Conservation (phyloP, 1,140 invertebrate species). For the Zaprionus gabonicus region DNA sequence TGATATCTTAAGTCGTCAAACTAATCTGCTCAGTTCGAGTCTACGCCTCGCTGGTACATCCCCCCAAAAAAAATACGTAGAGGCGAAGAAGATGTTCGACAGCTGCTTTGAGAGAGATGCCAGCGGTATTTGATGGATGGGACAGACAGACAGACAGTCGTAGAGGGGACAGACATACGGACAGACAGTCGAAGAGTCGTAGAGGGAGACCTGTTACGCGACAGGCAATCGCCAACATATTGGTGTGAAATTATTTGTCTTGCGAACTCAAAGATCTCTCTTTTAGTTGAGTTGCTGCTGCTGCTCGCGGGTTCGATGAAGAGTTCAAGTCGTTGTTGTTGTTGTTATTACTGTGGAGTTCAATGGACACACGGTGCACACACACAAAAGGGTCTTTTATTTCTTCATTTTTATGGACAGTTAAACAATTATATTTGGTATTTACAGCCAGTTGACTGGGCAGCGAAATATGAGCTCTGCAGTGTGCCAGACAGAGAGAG, state of each 20-base stretch:
- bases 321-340: neutral
- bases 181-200: conserved; percentile 23
- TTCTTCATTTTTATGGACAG: conserved; percentile 75
- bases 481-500: conserved; percentile 8
- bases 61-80: conserved; percentile 36
- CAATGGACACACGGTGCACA: conserved; percentile 55
- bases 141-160: conserved; percentile 14
- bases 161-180: neutral
- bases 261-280: conserved; percentile 57
- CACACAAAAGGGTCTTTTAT: conserved; percentile 74
- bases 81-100: conserved; percentile 28
- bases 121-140: conserved; percentile 23
- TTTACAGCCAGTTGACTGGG: conserved; percentile 60
- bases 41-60: conserved; percentile 40
- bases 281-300: conserved; percentile 37
- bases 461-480: conserved; percentile 67
- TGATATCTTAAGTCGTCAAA: conserved; percentile 17
- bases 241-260: conserved; percentile 74
- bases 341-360: conserved; percentile 44
- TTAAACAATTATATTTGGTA: conserved; percentile 82
- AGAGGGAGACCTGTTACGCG: conserved; percentile 27
- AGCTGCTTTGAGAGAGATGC: conserved; percentile 14
- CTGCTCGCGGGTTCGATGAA: neutral
- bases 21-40: conserved; percentile 34
- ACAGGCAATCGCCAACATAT: conserved; percentile 46